These are phyloP conservation scores for Stratiomys singularior DNA, from an alignment of 2,888 invertebrate species.

Conservation along the genomic window DNA sequence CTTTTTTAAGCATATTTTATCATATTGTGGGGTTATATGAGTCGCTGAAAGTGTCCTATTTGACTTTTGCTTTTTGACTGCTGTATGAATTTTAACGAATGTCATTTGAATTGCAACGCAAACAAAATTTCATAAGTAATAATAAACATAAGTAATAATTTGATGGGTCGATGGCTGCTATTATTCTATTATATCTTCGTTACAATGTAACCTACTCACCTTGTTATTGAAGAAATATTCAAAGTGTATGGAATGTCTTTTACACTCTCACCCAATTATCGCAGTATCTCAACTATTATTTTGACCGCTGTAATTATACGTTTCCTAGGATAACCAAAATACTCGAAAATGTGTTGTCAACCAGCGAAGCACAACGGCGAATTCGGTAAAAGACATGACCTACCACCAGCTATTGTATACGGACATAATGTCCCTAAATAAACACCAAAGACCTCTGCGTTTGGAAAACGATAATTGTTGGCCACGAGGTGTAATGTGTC, in stretches of 20 bases:
- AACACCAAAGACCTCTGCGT: constrained; percentile 4
- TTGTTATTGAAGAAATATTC: no score
- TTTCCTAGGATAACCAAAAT: constrained; percentile 11
- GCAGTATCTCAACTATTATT: background rate
- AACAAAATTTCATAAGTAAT: no score
- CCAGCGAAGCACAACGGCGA: background rate
- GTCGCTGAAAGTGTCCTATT: no score
- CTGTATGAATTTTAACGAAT: no score
- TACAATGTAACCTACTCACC: background rate
- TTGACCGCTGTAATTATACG: constrained; percentile 10
- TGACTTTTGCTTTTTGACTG: no score
- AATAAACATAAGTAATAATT: no score
- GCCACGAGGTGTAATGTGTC: constrained; percentile 12
- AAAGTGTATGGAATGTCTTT: background rate
- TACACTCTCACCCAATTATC: constrained; percentile 7
- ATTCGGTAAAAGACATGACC: constrained; percentile 21
- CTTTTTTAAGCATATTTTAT: no score
- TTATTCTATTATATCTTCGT: background rate
- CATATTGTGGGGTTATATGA: no score
- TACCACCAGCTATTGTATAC: constrained; percentile 21
- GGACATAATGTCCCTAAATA: constrained; percentile 34
- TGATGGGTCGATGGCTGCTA: background rate
- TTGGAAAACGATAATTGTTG: constrained; percentile 26
- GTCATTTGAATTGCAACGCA: no score
- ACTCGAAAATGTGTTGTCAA: constrained; percentile 26